phyloP scores from a whole-genome alignment of 1,140 invertebrate species.

The Pseudomyrmex cubaensis region DNA sequence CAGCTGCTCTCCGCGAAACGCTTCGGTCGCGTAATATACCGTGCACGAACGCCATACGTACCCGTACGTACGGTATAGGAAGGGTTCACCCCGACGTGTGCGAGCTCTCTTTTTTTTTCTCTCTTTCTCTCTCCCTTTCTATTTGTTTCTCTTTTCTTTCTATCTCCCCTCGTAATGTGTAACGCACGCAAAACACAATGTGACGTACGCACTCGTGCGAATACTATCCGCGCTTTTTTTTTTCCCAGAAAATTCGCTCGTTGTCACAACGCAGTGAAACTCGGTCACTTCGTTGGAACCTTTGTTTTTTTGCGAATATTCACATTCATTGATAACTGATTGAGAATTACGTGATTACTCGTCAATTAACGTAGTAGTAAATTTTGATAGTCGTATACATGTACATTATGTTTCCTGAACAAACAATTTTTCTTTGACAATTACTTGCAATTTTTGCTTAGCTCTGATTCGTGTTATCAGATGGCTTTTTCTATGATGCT shows the following conservation, averaged over 20 bases:
- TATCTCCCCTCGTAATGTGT: slow-evolving; percentile 1
- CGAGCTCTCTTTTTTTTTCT: neutral
- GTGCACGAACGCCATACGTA: slow-evolving; percentile 18
- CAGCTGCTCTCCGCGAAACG: slow-evolving; percentile 80
- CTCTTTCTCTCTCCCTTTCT: neutral
- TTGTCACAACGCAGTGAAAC: no score
- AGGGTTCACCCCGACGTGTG: slow-evolving; percentile 22
- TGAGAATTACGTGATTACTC: neutral
- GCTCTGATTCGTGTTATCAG: neutral
- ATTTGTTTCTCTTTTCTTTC: neutral
- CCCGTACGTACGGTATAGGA: slow-evolving; percentile 6
- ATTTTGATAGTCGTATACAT: neutral
- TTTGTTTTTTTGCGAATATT: neutral
- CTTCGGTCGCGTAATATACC: slow-evolving; percentile 1
- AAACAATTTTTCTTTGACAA: neutral
- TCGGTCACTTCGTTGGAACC: no score
- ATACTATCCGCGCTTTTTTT: slow-evolving; percentile 10
- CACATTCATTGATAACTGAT: neutral
- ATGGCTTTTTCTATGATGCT: neutral
- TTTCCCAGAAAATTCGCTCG: no score
- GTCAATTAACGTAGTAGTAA: neutral
- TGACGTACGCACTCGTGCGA: slow-evolving; percentile 24
- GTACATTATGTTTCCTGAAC: neutral
- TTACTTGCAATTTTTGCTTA: neutral
- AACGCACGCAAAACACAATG: slow-evolving; percentile 34